Conservation (phyloP, 2,113 vertebrate species). For the Anarhynchus alexandrinus region DNA sequence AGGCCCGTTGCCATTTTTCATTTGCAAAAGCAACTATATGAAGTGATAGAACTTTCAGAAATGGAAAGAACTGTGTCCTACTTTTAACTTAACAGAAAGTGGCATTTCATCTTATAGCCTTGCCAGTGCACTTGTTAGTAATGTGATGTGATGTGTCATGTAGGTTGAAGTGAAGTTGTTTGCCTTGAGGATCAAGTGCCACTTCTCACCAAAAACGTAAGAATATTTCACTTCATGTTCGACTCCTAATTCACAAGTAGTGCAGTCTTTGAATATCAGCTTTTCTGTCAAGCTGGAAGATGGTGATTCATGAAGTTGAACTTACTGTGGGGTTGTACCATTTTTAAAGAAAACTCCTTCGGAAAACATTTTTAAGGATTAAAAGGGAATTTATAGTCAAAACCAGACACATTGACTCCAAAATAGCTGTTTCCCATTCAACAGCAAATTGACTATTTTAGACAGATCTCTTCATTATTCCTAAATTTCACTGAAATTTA, state of each 20-base stretch:
- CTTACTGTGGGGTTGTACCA: not conserved
- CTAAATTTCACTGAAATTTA: not conserved
- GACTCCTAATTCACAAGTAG: slow-evolving; percentile 17
- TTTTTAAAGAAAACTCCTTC: not conserved
- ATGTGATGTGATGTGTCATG: slow-evolving; percentile 6
- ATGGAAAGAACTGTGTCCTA: not conserved
- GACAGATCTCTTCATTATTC: not conserved
- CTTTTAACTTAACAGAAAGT: slow-evolving; percentile 41
- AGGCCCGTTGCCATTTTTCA: not conserved
- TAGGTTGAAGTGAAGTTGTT: slow-evolving; percentile 32
- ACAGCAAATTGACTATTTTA: not conserved
- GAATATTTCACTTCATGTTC: slow-evolving; percentile 42
- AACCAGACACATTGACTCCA: not conserved
- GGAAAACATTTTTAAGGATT: slow-evolving; percentile 11
- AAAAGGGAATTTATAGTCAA: not conserved
- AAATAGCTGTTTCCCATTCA: not conserved
- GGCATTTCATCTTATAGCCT: slow-evolving; percentile 20
- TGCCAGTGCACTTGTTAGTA: slow-evolving; percentile 18
- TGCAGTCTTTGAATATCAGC: not conserved
- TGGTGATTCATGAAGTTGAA: not conserved
- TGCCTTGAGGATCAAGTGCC: slow-evolving; percentile 37
- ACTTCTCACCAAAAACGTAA: slow-evolving; percentile 3
- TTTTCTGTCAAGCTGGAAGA: not conserved
- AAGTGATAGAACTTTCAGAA: slow-evolving; percentile 28
- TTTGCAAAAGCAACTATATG: slow-evolving; percentile 27